Evolutionary conservation across 2,888 invertebrate genomes (phyloP).

Genomic region (Acrobasis repandana): DNA sequence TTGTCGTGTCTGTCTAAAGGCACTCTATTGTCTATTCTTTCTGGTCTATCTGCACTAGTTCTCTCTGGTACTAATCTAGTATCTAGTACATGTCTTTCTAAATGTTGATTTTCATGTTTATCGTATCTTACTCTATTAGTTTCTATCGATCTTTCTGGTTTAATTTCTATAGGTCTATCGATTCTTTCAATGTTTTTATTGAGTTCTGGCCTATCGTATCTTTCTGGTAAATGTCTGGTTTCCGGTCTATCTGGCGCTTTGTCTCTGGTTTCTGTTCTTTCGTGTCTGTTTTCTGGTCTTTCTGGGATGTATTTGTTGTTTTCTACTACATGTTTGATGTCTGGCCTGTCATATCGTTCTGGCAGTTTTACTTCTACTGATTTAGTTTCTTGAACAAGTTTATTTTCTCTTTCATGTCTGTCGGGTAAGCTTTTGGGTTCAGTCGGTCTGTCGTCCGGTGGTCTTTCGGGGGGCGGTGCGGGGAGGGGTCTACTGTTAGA

Average conservation of each 20-base stretch:
- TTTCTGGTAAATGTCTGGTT: constrained; percentile 16
- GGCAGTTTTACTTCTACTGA: constrained; percentile 2
- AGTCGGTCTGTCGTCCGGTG: constrained; percentile 29
- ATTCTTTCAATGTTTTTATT: constrained; percentile 25
- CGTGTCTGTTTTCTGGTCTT: background rate
- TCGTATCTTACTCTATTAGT: constrained; percentile 24
- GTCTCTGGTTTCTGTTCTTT: constrained; percentile 26
- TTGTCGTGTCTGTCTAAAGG: constrained; percentile 19
- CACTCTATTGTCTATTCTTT: constrained; percentile 24
- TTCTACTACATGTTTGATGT: background rate
- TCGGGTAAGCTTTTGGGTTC: constrained; percentile 31
- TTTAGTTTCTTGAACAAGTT: constrained; percentile 23
- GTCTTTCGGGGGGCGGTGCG: constrained; percentile 65
- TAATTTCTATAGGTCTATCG: constrained; percentile 27
- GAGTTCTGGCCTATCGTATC: constrained; percentile 14
- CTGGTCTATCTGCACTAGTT: constrained; percentile 24
- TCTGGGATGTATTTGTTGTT: background rate
- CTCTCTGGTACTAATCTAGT: constrained; percentile 20
- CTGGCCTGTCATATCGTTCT: background rate
- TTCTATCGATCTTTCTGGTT: constrained; percentile 25
- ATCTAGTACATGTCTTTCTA: constrained; percentile 30
- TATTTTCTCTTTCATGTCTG: constrained; percentile 24
- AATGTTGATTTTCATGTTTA: constrained; percentile 35
- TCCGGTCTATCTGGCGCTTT: constrained; percentile 26
- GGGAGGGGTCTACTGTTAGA: constrained; percentile 73